Conservation (phyloP, 1,140 invertebrate genomes). For the Arctopsyche grandis region DNA sequence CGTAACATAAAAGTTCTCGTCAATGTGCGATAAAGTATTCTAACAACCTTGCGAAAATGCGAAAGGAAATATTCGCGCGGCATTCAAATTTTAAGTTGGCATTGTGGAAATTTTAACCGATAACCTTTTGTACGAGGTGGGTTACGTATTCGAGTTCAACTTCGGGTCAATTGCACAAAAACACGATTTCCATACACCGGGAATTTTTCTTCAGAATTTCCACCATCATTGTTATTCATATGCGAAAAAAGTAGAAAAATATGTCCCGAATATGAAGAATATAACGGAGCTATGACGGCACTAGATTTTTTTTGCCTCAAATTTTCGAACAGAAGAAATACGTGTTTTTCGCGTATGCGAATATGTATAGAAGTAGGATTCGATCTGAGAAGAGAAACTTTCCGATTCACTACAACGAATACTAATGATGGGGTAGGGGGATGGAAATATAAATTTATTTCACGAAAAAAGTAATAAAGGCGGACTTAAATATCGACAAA, state of each 20-base stretch:
- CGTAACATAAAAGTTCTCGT: neutral
- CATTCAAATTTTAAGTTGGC: conserved; percentile 14
- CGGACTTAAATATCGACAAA: neutral
- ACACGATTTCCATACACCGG: conserved; percentile 24
- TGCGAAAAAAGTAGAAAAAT: conserved; percentile 29
- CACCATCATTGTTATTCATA: conserved; percentile 27
- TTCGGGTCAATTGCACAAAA: conserved; percentile 28
- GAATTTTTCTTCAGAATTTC: conserved; percentile 13
- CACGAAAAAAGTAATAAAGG: no score
- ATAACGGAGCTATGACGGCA: conserved; percentile 6
- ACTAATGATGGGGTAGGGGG: neutral
- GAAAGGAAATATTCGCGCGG: neutral
- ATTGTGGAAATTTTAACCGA: conserved; percentile 13
- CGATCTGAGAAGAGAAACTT: conserved; percentile 13
- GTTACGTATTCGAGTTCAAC: conserved; percentile 2
- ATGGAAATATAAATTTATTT: neutral
- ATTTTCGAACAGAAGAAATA: conserved; percentile 2
- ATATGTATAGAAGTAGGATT: conserved; percentile 15
- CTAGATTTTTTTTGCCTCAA: neutral
- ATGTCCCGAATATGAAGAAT: conserved; percentile 25
- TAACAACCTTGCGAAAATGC: neutral
- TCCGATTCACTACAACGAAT: neutral
- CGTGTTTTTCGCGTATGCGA: neutral
- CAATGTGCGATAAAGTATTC: neutral
- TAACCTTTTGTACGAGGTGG: neutral